These are phyloP conservation scores for Chionoecetes opilio DNA, from an alignment of 1,140 invertebrate species.

Conservation along the genomic window DNA sequence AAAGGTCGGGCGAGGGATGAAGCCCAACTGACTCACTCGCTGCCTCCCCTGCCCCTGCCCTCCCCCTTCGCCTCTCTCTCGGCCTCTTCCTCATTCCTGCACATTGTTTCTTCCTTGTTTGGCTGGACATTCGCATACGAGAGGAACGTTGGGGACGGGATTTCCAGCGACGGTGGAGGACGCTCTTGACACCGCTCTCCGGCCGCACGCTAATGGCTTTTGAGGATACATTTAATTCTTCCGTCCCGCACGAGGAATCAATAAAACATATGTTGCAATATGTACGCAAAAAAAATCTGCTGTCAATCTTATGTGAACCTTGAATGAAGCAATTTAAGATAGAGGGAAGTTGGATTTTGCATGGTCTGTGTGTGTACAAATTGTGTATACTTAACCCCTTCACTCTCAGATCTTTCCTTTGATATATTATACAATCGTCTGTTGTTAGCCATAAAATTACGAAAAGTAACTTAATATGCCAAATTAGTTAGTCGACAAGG, in stretches of 20 bases:
- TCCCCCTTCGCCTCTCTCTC: neutral
- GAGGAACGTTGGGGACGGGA: conserved; percentile 65
- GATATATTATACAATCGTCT: neutral
- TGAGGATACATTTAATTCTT: neutral
- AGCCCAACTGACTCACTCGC: conserved; percentile 62
- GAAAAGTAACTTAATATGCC: too few relatives aligned
- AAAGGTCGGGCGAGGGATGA: conserved; percentile 50
- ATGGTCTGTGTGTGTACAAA: neutral
- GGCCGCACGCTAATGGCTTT: neutral
- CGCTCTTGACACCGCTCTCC: neutral
- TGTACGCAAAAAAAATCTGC: neutral
- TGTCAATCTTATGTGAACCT: neutral
- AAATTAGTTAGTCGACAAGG: too few relatives aligned
- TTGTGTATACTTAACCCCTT: too few relatives aligned
- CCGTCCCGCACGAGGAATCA: neutral
- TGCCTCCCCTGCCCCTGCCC: neutral
- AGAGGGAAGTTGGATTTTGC: neutral
- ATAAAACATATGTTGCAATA: neutral
- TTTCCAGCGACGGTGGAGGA: conserved; percentile 52
- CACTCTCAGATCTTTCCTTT: too few relatives aligned
- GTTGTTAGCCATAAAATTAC: too few relatives aligned
- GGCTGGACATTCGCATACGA: conserved; percentile 61
- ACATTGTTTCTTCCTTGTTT: conserved; percentile 73
- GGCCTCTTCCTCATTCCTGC: conserved; percentile 68
- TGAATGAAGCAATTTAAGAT: neutral